A percentile compares a stretch with the other conserved stretches of the same genome.
Evolutionary conservation across 2,888 invertebrate genomes (phyloP).

Genomic region (Dinocampus coccinellae): DNA sequence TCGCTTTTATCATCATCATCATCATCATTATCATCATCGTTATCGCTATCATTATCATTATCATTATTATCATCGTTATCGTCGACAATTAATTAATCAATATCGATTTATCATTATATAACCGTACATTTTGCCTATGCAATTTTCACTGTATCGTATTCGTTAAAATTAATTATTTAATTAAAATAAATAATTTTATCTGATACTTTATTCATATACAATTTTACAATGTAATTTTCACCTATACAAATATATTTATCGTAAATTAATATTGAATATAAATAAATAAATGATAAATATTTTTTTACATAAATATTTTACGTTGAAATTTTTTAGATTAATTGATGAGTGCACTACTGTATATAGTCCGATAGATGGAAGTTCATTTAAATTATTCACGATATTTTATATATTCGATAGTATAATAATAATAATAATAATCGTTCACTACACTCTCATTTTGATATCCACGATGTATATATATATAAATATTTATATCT

Average conservation of each 20-base stretch:
- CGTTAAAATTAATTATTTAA: background rate
- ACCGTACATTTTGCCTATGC: background rate
- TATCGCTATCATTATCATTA: background rate
- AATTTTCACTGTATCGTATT: background rate
- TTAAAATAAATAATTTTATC: background rate
- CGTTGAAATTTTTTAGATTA: background rate
- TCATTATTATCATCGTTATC: background rate
- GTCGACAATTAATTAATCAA: conserved; percentile 17
- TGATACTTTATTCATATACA: background rate
- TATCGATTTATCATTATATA: conserved; percentile 21
- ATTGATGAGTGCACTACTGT: background rate
- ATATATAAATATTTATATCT: background rate
- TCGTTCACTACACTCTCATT: background rate
- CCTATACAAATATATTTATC: too few relatives aligned
- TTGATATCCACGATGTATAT: too few relatives aligned
- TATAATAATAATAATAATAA: background rate
- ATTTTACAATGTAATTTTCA: background rate
- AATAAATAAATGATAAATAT: too few relatives aligned
- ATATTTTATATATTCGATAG: background rate
- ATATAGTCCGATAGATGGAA: background rate
- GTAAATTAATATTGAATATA: too few relatives aligned
- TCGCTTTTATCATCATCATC: too few relatives aligned
- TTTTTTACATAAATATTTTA: background rate
- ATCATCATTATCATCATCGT: too few relatives aligned
- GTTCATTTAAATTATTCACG: background rate